phyloP scores from a whole-genome alignment of 2,113 vertebrate species.

The Chelonoidis abingdonii region DNA sequence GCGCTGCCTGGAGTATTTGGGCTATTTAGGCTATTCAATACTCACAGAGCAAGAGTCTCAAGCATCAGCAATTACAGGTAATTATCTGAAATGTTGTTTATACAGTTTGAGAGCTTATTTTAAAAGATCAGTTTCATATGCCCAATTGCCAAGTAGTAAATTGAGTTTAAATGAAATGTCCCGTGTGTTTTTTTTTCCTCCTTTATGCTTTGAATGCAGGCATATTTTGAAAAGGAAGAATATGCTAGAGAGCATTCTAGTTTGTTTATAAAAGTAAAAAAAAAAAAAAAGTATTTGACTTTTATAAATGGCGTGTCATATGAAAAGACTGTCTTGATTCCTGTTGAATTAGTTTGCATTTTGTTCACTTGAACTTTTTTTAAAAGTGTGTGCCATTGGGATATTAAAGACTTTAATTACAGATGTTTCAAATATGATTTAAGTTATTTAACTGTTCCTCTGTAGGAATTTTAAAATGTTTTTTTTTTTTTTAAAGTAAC shows the following conservation, averaged over 20 bases:
- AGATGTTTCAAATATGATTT: background rate
- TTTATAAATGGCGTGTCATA: background rate
- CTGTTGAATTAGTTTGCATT: background rate
- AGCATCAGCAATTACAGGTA: slow-evolving; percentile 94
- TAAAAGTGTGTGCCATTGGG: background rate
- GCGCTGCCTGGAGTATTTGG: slow-evolving; percentile 95
- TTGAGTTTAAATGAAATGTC: background rate
- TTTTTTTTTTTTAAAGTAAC: slow-evolving; percentile 84
- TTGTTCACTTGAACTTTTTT: background rate
- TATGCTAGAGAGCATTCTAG: background rate
- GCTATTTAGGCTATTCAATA: slow-evolving; percentile 97
- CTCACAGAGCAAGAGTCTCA: slow-evolving; percentile 97
- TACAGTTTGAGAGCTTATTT: background rate
- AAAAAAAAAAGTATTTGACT: background rate
- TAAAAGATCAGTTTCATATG: background rate
- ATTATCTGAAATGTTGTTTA: background rate
- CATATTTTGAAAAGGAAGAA: background rate
- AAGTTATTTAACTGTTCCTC: background rate
- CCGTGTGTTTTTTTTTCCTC: background rate
- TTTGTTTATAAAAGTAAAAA: background rate
- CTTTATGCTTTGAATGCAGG: background rate
- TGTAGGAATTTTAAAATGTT: background rate
- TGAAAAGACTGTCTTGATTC: background rate
- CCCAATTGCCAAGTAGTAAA: background rate
- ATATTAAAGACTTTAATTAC: background rate